A percentile compares a stretch with the other conserved stretches of the same genome.
These are phyloP conservation scores for Thalassophryne amazonica DNA, from an alignment of 2,797 vertebrate genomes.

Conservation along the genomic window DNA sequence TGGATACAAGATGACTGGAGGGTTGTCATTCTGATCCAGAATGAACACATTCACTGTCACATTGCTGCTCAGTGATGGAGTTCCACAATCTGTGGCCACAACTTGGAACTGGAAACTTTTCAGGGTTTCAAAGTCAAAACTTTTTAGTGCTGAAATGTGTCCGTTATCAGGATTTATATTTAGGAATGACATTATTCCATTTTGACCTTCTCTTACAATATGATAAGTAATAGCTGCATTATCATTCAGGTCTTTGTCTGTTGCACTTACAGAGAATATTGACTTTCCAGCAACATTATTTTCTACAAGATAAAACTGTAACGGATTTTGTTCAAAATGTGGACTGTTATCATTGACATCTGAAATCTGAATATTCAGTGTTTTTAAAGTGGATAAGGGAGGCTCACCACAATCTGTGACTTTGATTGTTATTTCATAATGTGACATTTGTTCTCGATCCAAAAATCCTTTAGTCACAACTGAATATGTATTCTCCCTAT, in stretches of 20 bases:
- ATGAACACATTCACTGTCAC: conserved; percentile 63
- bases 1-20: conserved; percentile 37
- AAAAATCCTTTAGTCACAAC: conserved; percentile 43
- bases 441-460: conserved; percentile 70
- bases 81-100: conserved; percentile 63
- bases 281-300: conserved; percentile 69
- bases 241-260: conserved; percentile 33
- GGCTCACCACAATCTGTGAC: conserved; percentile 77
- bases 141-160: conserved; percentile 55
- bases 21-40: conserved; percentile 58
- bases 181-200: conserved; percentile 9
- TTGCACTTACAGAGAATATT: conserved; percentile 48
- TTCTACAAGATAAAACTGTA: conserved; percentile 75
- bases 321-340: conserved; percentile 68
- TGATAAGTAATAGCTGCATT: conserved; percentile 43
- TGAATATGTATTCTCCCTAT: conserved; percentile 57
- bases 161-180: conserved; percentile 73
- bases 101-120: conserved; percentile 65
- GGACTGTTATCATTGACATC: conserved; percentile 84
- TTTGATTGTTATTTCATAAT: conserved; percentile 75
- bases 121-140: conserved; percentile 65
- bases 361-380: conserved; percentile 65
- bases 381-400: conserved; percentile 58
- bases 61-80: conserved; percentile 60
- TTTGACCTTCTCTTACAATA: neutral